phyloP scores from a whole-genome alignment of 2,797 vertebrate genomes.

The Neostethus bicornis region DNA sequence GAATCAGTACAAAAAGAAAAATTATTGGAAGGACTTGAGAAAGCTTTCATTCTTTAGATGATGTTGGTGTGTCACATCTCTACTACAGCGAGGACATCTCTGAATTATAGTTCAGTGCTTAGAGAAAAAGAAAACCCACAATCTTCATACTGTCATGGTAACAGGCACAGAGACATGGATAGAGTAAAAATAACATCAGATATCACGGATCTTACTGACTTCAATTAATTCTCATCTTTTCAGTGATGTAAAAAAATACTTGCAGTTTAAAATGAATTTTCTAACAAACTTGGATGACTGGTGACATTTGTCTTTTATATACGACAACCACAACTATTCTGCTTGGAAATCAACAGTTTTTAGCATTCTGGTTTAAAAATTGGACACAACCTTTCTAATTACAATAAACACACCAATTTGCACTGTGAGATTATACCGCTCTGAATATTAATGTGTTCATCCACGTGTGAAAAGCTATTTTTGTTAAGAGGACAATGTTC shows the following conservation, averaged over 20 bases:
- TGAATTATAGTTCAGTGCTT: slow-evolving; percentile 1
- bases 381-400: slow-evolving; percentile 1
- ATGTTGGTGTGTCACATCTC: slow-evolving; percentile 8
- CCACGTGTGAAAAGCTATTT: slow-evolving; percentile 18
- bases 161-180: slow-evolving; percentile 25
- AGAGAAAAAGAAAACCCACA: too few relatives aligned
- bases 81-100: slow-evolving; percentile 5
- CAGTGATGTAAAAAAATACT: too few relatives aligned
- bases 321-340: not conserved
- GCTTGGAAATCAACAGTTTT: slow-evolving; percentile 8
- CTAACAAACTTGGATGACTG: not conserved
- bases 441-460: slow-evolving; percentile 13
- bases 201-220: not conserved
- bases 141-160: slow-evolving; percentile 59
- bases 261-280: too few relatives aligned
- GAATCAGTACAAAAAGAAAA: slow-evolving; percentile 1
- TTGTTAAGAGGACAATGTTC: slow-evolving; percentile 8
- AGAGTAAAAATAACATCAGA: slow-evolving; percentile 17
- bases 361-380: not conserved
- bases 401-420: slow-evolving; percentile 1
- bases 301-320: not conserved
- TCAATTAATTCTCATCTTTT: too few relatives aligned
- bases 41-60: slow-evolving; percentile 13
- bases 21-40: not conserved
- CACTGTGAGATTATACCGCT: slow-evolving; percentile 5